phyloP scores from a whole-genome alignment of 2,113 vertebrate genomes.

The Cyprinodon variegatus region DNA sequence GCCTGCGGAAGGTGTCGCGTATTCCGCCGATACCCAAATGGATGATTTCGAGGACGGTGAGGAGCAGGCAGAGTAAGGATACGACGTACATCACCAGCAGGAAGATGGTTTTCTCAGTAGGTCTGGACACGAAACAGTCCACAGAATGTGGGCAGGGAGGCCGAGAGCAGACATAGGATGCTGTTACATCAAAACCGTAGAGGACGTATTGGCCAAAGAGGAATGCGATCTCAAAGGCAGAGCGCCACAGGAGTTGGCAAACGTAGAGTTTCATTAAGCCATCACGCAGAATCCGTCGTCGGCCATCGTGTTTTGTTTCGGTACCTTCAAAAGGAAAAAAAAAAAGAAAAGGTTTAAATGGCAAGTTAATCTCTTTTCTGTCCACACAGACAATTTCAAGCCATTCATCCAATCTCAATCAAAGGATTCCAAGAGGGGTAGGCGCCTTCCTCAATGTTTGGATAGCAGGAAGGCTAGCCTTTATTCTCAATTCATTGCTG shows the following conservation, averaged over 20 bases:
- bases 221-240: conserved; percentile 82
- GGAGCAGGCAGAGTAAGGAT: conserved; percentile 85
- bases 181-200: conserved; percentile 84
- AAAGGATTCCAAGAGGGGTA: no score
- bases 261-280: conserved; percentile 90
- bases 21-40: conserved; percentile 84
- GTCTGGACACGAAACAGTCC: conserved; percentile 90
- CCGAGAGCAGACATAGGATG: conserved; percentile 84
- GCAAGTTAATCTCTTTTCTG: no score
- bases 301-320: conserved; percentile 82
- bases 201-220: conserved; percentile 87
- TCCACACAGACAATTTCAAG: no score
- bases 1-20: conserved; percentile 78
- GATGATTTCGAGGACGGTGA: conserved; percentile 86
- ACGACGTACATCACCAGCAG: conserved; percentile 89
- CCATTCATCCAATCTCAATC: background rate
- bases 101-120: conserved; percentile 91
- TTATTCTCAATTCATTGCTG: background rate
- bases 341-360: background rate
- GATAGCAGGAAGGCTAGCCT: background rate
- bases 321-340: background rate
- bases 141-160: conserved; percentile 87
- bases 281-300: conserved; percentile 84
- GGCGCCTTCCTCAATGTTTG: background rate
- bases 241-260: conserved; percentile 84